Evolutionary conservation across 2,797 vertebrate genomes (phyloP).

Genomic region (Ibycter americanus): DNA sequence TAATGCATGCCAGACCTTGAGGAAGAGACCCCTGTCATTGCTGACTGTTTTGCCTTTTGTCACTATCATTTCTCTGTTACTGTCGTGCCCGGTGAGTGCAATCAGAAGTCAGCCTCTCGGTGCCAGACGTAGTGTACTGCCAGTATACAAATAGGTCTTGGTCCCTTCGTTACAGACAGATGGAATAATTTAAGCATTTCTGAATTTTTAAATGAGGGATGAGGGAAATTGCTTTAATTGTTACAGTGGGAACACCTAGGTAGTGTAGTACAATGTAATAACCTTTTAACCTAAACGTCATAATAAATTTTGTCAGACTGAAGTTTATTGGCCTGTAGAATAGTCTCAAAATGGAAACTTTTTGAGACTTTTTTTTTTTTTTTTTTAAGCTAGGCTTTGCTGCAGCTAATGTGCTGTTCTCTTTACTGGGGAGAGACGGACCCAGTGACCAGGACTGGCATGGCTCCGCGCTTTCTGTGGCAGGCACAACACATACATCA

Average conservation of each 20-base stretch:
- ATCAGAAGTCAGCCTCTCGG: background rate
- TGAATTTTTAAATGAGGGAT: background rate
- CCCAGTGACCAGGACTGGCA: background rate
- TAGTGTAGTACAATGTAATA: background rate
- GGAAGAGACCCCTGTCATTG: background rate
- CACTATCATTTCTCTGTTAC: background rate
- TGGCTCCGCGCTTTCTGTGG: background rate
- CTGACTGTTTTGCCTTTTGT: background rate
- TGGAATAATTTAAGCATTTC: background rate
- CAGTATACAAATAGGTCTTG: background rate
- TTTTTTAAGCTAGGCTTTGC: background rate
- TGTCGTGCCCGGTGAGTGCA: background rate
- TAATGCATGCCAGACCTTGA: background rate
- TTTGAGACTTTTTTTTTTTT: background rate
- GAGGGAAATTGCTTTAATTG: background rate
- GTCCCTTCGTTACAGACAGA: background rate
- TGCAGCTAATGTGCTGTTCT: background rate
- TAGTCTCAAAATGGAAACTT: background rate
- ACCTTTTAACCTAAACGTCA: background rate
- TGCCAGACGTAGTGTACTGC: background rate
- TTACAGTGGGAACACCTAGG: background rate
- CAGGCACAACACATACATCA: constrained; percentile 9
- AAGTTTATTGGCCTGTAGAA: background rate
- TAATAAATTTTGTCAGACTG: background rate
- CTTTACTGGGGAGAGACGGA: background rate